These are phyloP conservation scores for Bemisia tabaci DNA, from an alignment of 1,140 invertebrate genomes.

Conservation along the genomic window DNA sequence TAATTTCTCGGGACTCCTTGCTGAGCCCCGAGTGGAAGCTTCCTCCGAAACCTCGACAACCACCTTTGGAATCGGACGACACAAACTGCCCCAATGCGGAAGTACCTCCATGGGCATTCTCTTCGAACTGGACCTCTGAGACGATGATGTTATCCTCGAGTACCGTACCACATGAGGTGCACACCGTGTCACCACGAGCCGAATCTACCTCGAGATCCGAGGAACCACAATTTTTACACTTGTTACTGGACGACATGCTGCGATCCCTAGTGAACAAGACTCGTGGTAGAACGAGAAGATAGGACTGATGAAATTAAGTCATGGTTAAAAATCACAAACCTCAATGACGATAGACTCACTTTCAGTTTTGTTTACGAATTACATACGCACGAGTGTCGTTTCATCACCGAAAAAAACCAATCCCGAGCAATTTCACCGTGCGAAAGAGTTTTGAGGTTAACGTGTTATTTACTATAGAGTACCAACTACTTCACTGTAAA, in stretches of 20 bases:
- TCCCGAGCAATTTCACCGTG: no score
- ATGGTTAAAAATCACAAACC: no score
- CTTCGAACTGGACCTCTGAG: constrained; percentile 90
- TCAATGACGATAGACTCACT: no score
- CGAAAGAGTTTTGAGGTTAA: no score
- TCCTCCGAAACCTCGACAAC: constrained; percentile 56
- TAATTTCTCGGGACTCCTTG: constrained; percentile 80
- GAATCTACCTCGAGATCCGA: constrained; percentile 89
- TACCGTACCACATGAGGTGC: constrained; percentile 90
- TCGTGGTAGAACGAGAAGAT: no score
- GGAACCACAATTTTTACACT: constrained; percentile 85
- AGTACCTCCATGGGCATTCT: constrained; percentile 73
- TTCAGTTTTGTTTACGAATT: no score
- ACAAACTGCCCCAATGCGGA: constrained; percentile 88
- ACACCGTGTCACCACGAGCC: constrained; percentile 84
- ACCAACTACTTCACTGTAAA: no score
- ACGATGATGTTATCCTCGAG: constrained; percentile 93
- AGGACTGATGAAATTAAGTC: no score
- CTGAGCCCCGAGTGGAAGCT: constrained; percentile 67
- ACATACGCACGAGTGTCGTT: no score
- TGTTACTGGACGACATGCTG: constrained; percentile 37
- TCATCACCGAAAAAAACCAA: no score
- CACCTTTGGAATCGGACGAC: constrained; percentile 69
- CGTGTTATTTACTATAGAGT: no score
- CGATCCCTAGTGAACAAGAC: background rate